phyloP scores from a whole-genome alignment of 2,888 invertebrate species.

The Metopia argyrocephala region DNA sequence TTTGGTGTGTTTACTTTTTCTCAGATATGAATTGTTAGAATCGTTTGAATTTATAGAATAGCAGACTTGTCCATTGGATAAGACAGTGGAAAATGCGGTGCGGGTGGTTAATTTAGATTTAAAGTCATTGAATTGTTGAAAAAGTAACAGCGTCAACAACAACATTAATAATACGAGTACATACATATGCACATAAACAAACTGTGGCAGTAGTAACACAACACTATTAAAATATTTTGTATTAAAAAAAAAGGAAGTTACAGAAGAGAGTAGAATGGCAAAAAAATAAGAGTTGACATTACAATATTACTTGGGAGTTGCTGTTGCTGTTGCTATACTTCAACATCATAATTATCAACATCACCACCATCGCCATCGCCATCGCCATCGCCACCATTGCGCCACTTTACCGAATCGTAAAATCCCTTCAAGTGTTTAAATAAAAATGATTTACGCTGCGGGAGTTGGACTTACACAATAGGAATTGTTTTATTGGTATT shows the following conservation, averaged over 20 bases:
- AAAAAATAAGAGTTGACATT: conserved; percentile 58
- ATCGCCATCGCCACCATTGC: background rate
- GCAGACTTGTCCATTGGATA: background rate
- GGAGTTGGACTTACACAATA: conserved; percentile 57
- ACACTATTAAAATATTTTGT: background rate
- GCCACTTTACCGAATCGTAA: background rate
- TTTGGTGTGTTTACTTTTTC: background rate
- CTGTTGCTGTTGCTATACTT: conserved; percentile 59
- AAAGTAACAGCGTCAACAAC: background rate
- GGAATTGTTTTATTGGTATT: conserved; percentile 41
- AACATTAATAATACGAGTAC: no score
- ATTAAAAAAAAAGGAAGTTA: conserved; percentile 15
- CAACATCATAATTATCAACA: conserved; percentile 35
- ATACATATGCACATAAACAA: conserved; percentile 1
- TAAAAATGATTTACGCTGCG: conserved; percentile 63
- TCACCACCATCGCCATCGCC: conserved; percentile 26
- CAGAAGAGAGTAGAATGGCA: conserved; percentile 24
- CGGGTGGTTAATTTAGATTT: conserved; percentile 63
- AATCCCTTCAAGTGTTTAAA: conserved; percentile 62
- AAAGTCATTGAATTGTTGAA: conserved; percentile 40
- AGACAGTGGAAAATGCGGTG: conserved; percentile 53
- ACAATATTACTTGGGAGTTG: no score
- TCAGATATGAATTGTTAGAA: conserved; percentile 27
- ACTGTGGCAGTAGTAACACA: background rate
- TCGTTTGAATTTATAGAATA: conserved; percentile 10